phyloP scores from a whole-genome alignment of 2,113 vertebrate genomes.

The Galbula dea region DNA sequence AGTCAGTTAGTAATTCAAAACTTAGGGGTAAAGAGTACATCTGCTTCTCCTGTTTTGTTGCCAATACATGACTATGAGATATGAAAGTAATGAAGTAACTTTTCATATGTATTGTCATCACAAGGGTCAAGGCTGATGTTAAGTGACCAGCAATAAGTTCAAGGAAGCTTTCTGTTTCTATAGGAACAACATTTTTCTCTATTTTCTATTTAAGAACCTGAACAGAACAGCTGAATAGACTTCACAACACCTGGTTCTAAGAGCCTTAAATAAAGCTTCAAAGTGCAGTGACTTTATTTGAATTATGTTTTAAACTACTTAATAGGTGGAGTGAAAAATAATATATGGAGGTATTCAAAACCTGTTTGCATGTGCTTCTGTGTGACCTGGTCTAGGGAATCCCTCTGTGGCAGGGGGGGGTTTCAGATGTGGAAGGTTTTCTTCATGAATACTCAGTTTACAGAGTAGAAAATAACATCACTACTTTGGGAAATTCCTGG shows the following conservation, averaged over 20 bases:
- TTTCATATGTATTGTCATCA: neutral
- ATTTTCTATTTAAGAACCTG: neutral
- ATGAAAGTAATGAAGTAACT: neutral
- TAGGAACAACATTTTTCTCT: neutral
- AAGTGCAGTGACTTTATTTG: neutral
- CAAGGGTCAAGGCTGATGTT: neutral
- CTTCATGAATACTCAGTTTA: neutral
- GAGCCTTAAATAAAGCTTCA: neutral
- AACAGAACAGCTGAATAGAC: neutral
- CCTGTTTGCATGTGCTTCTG: too few relatives aligned
- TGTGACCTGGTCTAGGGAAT: too few relatives aligned
- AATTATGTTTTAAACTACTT: neutral
- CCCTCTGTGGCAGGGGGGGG: too few relatives aligned
- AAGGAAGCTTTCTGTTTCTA: slow-evolving; percentile 21
- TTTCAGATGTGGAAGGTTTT: too few relatives aligned
- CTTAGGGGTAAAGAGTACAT: neutral
- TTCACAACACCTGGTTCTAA: neutral
- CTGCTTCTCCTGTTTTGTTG: neutral
- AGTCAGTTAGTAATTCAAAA: too few relatives aligned
- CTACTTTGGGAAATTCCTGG: neutral
- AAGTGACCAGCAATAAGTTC: neutral
- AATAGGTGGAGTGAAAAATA: neutral
- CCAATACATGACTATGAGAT: neutral
- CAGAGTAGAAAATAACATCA: neutral
- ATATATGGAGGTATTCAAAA: too few relatives aligned